Conservation (phyloP, 2,888 invertebrate species). For the Drosophila crucigera region DNA sequence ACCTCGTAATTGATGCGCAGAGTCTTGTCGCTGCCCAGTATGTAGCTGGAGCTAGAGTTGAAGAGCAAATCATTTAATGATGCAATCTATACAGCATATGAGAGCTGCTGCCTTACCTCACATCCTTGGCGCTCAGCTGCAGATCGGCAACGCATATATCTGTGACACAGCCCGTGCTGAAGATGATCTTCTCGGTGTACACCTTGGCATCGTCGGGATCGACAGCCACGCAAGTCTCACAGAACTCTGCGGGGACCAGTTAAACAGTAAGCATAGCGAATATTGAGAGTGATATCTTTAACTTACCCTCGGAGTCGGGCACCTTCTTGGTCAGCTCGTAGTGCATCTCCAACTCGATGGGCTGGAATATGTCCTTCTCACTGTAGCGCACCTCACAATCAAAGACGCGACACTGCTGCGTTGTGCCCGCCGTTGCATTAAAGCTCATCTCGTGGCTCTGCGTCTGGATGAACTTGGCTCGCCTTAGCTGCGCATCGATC, state of each 20-base stretch:
- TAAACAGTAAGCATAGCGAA: not conserved
- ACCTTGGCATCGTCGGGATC: conserved; percentile 83
- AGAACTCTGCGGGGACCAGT: conserved; percentile 74
- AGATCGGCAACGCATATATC: conserved; percentile 85
- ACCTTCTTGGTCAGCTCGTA: conserved; percentile 82
- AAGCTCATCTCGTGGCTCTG: conserved; percentile 79
- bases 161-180: conserved; percentile 84
- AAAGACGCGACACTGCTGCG: conserved; percentile 79
- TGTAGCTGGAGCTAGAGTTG: conserved; percentile 75
- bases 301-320: conserved; percentile 81
- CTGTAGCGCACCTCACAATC: conserved; percentile 82
- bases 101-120: conserved; percentile 63
- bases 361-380: conserved; percentile 84
- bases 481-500: conserved; percentile 82
- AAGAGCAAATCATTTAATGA: not conserved
- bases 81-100: not conserved
- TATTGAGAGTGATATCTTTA: not conserved
- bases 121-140: conserved; percentile 74
- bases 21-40: conserved; percentile 82
- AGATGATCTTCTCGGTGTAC: conserved; percentile 82
- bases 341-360: conserved; percentile 84
- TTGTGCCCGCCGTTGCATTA: conserved; percentile 69
- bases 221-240: conserved; percentile 84
- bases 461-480: conserved; percentile 79
- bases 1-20: conserved; percentile 83